Conservation (phyloP, 2,888 invertebrate species). For the Smittia aterrima region DNA sequence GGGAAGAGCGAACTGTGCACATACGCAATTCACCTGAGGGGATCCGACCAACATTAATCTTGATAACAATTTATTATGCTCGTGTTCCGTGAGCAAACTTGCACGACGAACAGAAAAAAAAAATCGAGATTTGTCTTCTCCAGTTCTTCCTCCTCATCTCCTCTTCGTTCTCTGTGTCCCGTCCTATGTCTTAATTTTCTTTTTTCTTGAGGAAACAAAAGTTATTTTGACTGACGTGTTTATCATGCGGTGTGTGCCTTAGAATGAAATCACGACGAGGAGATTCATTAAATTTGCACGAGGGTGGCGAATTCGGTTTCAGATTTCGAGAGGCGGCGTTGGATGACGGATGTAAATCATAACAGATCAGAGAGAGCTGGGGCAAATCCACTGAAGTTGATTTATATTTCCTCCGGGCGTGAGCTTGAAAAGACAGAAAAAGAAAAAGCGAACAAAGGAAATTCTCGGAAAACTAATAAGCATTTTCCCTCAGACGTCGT, state of each 20-base stretch:
- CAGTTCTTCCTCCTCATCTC: background rate
- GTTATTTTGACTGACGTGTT: constrained; percentile 16
- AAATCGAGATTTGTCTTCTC: constrained; percentile 14
- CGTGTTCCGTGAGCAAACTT: background rate
- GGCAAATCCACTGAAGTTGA: background rate
- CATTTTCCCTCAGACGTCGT: no score
- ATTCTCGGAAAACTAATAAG: no score
- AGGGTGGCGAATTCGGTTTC: background rate
- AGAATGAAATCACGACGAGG: background rate
- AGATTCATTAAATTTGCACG: background rate
- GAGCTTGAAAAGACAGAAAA: no score
- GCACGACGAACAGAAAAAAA: background rate
- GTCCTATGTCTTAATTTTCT: background rate
- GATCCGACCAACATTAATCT: constrained; percentile 29
- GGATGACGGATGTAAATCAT: background rate
- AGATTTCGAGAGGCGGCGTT: background rate
- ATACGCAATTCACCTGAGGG: constrained; percentile 29
- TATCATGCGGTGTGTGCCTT: background rate
- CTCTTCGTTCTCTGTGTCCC: background rate
- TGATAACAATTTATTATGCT: constrained; percentile 40
- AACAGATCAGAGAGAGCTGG: background rate
- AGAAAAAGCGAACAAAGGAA: no score
- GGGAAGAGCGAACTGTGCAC: background rate
- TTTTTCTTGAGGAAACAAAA: constrained; percentile 19
- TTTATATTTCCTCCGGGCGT: background rate